Evolutionary conservation across 2,113 vertebrate species (phyloP).

Genomic region (Entomyzon cyanotis): DNA sequence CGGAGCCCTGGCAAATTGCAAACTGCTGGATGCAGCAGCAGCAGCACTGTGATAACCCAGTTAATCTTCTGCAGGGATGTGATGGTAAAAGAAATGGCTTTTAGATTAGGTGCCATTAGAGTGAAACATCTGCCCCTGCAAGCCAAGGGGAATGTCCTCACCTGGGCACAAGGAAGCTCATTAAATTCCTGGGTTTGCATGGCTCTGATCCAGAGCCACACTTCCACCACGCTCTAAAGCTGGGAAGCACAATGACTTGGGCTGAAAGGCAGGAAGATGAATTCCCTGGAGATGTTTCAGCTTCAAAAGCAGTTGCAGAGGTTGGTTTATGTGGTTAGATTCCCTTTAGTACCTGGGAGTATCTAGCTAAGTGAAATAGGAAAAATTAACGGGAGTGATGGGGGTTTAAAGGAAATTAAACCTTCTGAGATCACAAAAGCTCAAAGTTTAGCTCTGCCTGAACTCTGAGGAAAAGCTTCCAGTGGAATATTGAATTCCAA

Average conservation of each 20-base stretch:
- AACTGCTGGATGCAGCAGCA: constrained; percentile 20
- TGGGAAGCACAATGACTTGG: not conserved
- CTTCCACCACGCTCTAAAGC: not conserved
- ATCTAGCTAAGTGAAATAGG: not conserved
- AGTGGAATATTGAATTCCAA: not conserved
- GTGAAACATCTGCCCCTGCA: constrained; percentile 49
- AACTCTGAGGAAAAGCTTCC: not conserved
- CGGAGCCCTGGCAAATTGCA: constrained; percentile 25
- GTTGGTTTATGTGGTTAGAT: not conserved
- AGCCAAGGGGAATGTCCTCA: constrained; percentile 3
- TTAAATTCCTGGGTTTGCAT: not conserved
- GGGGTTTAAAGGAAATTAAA: not conserved
- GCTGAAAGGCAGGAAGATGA: not conserved
- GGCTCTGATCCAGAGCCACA: not conserved
- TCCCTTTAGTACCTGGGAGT: not conserved
- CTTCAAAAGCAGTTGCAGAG: not conserved
- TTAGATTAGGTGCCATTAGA: constrained; percentile 59
- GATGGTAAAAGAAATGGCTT: constrained; percentile 42
- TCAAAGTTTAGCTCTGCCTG: not conserved
- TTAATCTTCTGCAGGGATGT: not conserved
- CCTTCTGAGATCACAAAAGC: not conserved
- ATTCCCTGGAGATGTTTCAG: not conserved
- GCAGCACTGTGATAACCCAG: not conserved
- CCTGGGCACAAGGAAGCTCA: not conserved
- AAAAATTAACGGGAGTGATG: not conserved